Percentiles rank a stretch among this genome's conserved stretches.
These are phyloP conservation scores for Sinosuthora webbiana DNA, from an alignment of 2,113 vertebrate species.

Conservation along the genomic window DNA sequence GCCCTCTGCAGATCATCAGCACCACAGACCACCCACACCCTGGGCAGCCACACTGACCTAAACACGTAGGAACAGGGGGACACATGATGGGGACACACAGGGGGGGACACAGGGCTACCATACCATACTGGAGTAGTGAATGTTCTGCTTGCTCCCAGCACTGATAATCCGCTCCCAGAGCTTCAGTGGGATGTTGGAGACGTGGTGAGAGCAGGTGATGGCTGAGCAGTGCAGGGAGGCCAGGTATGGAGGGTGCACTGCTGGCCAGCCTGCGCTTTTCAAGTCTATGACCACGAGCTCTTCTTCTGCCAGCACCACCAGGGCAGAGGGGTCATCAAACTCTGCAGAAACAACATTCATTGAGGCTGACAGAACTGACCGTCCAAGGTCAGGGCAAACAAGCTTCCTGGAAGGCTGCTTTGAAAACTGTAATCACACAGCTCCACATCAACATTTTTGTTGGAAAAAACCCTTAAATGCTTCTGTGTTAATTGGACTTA, in stretches of 20 bases:
- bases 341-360: slow-evolving; percentile 58
- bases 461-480: background rate
- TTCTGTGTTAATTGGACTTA: background rate
- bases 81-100: no score
- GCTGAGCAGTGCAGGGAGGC: slow-evolving; percentile 95
- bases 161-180: slow-evolving; percentile 90
- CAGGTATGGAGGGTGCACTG: slow-evolving; percentile 91
- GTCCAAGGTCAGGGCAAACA: background rate
- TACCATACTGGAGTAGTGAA: slow-evolving; percentile 89
- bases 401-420: background rate
- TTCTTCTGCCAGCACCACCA: slow-evolving; percentile 95
- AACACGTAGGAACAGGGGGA: background rate
- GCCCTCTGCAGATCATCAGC: background rate
- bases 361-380: background rate
- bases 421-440: background rate
- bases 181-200: slow-evolving; percentile 93
- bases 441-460: background rate
- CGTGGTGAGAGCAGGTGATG: slow-evolving; percentile 96
- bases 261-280: slow-evolving; percentile 86
- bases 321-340: slow-evolving; percentile 84
- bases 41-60: background rate
- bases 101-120: background rate
- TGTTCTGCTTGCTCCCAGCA: slow-evolving; percentile 83
- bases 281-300: slow-evolving; percentile 94
- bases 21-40: background rate